These are phyloP conservation scores for Discoglossus pictus DNA, from an alignment of 2,797 vertebrate genomes.

Conservation along the genomic window DNA sequence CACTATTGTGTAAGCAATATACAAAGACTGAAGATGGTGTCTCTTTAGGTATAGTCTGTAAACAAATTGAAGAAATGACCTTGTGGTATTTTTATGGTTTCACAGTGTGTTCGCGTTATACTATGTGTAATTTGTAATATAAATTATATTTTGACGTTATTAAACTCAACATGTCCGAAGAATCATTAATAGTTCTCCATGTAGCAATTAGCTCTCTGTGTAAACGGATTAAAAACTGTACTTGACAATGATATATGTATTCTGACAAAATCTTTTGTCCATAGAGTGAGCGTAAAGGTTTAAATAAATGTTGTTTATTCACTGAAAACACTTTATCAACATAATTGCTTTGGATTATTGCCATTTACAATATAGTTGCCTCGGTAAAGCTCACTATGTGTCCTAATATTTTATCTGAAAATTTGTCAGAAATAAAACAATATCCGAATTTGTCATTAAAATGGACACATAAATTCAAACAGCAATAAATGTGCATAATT, in stretches of 20 bases:
- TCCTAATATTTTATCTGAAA: constrained; percentile 32
- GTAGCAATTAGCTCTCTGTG: constrained; percentile 15
- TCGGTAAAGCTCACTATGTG: constrained; percentile 23
- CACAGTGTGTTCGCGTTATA: too few species aligned
- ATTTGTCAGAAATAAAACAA: constrained; percentile 29
- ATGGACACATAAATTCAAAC: neutral
- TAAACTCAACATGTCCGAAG: neutral
- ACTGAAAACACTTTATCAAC: constrained; percentile 38
- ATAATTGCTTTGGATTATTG: constrained; percentile 41
- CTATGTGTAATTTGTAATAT: neutral
- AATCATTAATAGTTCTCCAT: constrained; percentile 4
- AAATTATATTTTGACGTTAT: neutral
- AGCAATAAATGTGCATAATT: constrained; percentile 1
- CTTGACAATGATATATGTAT: constrained; percentile 32
- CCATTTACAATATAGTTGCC: constrained; percentile 34
- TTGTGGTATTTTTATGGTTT: too few species aligned
- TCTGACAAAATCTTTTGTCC: constrained; percentile 34
- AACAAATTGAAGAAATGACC: too few species aligned
- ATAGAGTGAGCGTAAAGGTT: constrained; percentile 30
- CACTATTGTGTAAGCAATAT: too few species aligned
- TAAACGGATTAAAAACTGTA: constrained; percentile 25
- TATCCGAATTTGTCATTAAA: neutral
- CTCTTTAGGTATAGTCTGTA: too few species aligned
- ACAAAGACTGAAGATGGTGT: too few species aligned
- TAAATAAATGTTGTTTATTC: constrained; percentile 45